Evolutionary conservation across 2,888 invertebrate species (phyloP).

Genomic region (Tetheella fluctuosa): DNA sequence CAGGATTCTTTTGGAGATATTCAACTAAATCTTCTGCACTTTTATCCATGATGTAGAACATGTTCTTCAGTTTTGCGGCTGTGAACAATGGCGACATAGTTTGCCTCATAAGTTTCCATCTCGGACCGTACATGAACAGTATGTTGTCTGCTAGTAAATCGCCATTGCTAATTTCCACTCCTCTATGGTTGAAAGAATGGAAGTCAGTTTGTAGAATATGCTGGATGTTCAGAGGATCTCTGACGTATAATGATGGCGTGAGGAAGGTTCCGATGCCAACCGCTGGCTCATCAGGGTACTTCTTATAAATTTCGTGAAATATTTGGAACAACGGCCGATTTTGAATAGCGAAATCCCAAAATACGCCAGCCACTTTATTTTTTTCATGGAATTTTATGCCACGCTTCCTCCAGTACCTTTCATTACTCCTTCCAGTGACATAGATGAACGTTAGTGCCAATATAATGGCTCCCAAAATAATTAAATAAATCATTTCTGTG

Average conservation of each 20-base stretch:
- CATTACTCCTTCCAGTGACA: constrained; percentile 35
- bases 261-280: constrained; percentile 42
- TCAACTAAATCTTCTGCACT: constrained; percentile 59
- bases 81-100: constrained; percentile 67
- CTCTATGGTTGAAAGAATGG: constrained; percentile 53
- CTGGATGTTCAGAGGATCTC: constrained; percentile 49
- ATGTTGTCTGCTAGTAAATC: constrained; percentile 56
- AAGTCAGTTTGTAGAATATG: constrained; percentile 52
- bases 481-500: background rate
- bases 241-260: constrained; percentile 44
- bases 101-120: constrained; percentile 66
- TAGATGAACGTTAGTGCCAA: constrained; percentile 6
- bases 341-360: constrained; percentile 40
- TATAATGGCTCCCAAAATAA: background rate
- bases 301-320: constrained; percentile 49
- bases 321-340: constrained; percentile 46
- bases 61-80: constrained; percentile 60
- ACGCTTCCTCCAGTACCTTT: constrained; percentile 53
- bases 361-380: constrained; percentile 40
- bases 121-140: constrained; percentile 49
- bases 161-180: constrained; percentile 40
- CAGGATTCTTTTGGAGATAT: constrained; percentile 46
- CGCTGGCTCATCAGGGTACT: constrained; percentile 51
- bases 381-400: constrained; percentile 38
- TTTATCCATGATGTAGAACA: constrained; percentile 66